Conservation (phyloP, 2,888 invertebrate species). For the Trilocha varians region DNA sequence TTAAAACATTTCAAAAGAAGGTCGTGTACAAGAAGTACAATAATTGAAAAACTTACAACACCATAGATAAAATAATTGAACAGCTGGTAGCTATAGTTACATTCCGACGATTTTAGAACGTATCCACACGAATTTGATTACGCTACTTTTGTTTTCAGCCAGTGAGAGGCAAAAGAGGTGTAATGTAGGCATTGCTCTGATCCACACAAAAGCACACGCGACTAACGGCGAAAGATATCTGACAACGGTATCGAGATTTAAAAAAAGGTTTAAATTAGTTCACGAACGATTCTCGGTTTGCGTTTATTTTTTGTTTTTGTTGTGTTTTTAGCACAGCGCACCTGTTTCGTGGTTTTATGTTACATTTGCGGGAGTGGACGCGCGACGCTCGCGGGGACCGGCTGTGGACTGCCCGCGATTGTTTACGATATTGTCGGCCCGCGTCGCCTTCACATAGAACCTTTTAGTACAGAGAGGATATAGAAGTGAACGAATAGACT, state of each 20-base stretch:
- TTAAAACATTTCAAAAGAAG: background rate
- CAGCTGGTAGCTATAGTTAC: conserved; percentile 4
- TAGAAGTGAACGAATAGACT: background rate
- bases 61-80: conserved; percentile 2
- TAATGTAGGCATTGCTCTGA: conserved; percentile 23
- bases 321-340: conserved; percentile 32
- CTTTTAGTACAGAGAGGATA: conserved; percentile 10
- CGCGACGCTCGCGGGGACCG: conserved; percentile 51
- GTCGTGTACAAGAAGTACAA: background rate
- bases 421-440: conserved; percentile 50
- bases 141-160: conserved; percentile 4
- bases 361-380: conserved; percentile 30
- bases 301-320: conserved; percentile 30
- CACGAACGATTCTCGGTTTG: conserved; percentile 39
- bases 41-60: background rate
- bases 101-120: background rate
- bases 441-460: conserved; percentile 43
- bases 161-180: conserved; percentile 6
- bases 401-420: conserved; percentile 57
- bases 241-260: conserved; percentile 33
- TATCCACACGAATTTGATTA: background rate
- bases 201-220: conserved; percentile 44
- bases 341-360: conserved; percentile 31
- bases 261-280: conserved; percentile 27
- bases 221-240: conserved; percentile 33